Conservation (phyloP, 2,888 invertebrate genomes). For the Lissonota sp. region DNA sequence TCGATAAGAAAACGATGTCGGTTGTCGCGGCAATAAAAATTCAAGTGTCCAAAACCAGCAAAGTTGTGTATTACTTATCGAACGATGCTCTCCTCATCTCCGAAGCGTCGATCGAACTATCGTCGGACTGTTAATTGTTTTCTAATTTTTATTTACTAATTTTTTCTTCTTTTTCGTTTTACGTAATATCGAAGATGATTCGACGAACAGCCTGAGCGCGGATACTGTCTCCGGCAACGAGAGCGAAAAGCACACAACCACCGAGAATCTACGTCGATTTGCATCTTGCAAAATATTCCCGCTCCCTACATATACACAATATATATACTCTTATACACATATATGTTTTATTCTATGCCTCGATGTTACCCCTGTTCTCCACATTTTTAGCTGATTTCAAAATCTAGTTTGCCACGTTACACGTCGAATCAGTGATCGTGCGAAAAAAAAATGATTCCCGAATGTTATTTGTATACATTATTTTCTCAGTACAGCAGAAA, state of each 20-base stretch:
- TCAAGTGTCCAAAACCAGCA: slow-evolving; percentile 28
- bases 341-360: slow-evolving; percentile 56
- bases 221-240: slow-evolving; percentile 50
- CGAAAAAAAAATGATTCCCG: background rate
- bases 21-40: background rate
- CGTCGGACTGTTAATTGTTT: slow-evolving; percentile 13
- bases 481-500: too few species aligned
- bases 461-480: too few species aligned
- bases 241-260: slow-evolving; percentile 64
- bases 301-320: slow-evolving; percentile 61
- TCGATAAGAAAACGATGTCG: too few species aligned
- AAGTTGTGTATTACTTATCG: slow-evolving; percentile 74
- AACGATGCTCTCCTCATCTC: slow-evolving; percentile 77
- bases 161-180: slow-evolving; percentile 35
- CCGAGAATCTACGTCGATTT: slow-evolving; percentile 69
- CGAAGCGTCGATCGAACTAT: slow-evolving; percentile 40
- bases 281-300: slow-evolving; percentile 77
- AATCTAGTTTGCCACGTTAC: slow-evolving; percentile 4
- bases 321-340: slow-evolving; percentile 47
- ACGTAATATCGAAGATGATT: slow-evolving; percentile 50
- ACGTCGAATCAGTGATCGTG: background rate
- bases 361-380: slow-evolving; percentile 27
- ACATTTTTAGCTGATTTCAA: slow-evolving; percentile 29
- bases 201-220: slow-evolving; percentile 51
- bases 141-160: slow-evolving; percentile 7